Conservation (phyloP, 2,113 vertebrate genomes). For the Capreolus pygargus region DNA sequence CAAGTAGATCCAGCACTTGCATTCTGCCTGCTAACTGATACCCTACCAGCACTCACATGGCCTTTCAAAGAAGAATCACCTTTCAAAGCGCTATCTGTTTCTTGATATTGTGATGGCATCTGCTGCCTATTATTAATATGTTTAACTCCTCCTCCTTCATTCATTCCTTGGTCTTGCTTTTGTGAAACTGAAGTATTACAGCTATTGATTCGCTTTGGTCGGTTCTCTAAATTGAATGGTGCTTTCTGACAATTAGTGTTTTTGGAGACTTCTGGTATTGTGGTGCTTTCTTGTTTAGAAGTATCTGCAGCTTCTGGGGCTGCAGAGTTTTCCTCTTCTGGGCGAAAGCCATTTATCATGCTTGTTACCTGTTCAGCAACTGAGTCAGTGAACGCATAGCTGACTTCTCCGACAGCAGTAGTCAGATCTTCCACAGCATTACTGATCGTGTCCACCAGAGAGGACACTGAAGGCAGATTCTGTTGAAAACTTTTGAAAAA, state of each 20-base stretch:
- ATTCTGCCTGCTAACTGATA: neutral
- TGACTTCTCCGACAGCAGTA: constrained; percentile 87
- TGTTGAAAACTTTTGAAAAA: constrained; percentile 95
- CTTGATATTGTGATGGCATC: neutral
- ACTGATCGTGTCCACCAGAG: constrained; percentile 89
- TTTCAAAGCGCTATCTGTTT: neutral
- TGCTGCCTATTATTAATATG: neutral
- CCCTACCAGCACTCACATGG: neutral
- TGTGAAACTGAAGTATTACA: neutral
- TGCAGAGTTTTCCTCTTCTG: constrained; percentile 80
- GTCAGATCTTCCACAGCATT: constrained; percentile 92
- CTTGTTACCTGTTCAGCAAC: constrained; percentile 92
- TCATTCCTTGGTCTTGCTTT: constrained; percentile 3
- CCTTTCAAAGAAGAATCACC: neutral
- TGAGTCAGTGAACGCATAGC: constrained; percentile 89
- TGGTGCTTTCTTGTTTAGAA: neutral
- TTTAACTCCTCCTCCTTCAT: constrained; percentile 18
- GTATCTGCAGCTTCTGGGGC: constrained; percentile 28
- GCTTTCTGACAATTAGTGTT: constrained; percentile 11
- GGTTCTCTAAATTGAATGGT: constrained; percentile 25
- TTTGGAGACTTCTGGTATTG: neutral
- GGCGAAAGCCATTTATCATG: constrained; percentile 86
- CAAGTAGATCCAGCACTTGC: neutral
- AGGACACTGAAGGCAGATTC: constrained; percentile 92
- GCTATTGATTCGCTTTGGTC: constrained; percentile 4